phyloP scores from a whole-genome alignment of 2,113 vertebrate genomes.

The Erythrocercus mccallii region DNA sequence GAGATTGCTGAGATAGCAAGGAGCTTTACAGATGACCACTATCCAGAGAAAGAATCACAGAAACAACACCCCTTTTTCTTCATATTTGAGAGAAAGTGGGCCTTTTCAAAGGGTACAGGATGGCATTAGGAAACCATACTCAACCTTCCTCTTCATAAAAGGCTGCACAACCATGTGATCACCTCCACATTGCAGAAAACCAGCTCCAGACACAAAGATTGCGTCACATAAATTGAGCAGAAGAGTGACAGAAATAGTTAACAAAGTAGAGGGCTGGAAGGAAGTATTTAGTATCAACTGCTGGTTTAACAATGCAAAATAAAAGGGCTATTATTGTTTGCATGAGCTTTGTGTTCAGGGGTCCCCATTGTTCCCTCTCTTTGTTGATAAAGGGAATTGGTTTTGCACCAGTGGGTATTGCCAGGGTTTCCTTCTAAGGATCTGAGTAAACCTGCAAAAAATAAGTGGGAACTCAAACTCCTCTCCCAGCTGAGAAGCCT shows the following conservation, averaged over 20 bases:
- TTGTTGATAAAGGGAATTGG: constrained; percentile 20
- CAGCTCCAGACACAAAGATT: background rate
- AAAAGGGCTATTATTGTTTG: constrained; percentile 25
- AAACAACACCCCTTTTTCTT: background rate
- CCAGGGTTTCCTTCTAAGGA: constrained; percentile 50
- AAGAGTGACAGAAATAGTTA: background rate
- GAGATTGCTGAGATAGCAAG: constrained; percentile 1
- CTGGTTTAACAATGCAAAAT: background rate
- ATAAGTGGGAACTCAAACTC: constrained; percentile 19
- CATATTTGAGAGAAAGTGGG: background rate
- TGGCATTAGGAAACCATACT: background rate
- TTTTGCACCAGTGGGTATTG: background rate
- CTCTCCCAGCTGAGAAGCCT: constrained; percentile 9
- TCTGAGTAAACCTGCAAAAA: constrained; percentile 32
- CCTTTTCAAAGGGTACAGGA: background rate
- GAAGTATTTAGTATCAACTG: background rate
- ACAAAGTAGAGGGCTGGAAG: background rate
- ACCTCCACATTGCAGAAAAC: background rate
- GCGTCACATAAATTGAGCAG: background rate
- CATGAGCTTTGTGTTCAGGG: constrained; percentile 21
- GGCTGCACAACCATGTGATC: background rate
- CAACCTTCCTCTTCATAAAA: background rate
- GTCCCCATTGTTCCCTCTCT: constrained; percentile 7
- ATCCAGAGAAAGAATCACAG: background rate
- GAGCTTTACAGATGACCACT: background rate